A percentile compares a stretch with the other conserved stretches of the same genome.
phyloP scores from a whole-genome alignment of 2,113 vertebrate species.

The Hoplias malabaricus region DNA sequence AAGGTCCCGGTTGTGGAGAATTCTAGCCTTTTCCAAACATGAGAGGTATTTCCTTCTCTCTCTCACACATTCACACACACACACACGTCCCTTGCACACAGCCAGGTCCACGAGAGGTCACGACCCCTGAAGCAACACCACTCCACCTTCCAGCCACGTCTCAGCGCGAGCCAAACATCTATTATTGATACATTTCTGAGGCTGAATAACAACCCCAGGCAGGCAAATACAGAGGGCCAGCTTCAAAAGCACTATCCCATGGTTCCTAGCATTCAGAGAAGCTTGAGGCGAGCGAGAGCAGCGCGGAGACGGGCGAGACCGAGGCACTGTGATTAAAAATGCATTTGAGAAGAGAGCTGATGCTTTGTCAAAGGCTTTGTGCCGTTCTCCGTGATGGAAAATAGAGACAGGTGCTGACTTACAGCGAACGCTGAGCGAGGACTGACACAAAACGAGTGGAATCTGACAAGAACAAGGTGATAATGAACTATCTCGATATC shows the following conservation, averaged over 20 bases:
- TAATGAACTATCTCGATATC: not conserved
- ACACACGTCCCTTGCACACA: conserved; percentile 31
- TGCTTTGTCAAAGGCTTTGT: not conserved
- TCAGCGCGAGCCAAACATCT: conserved; percentile 30
- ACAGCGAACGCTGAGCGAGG: not conserved
- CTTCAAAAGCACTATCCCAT: not conserved
- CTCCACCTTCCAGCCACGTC: conserved; percentile 7
- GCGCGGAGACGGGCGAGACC: not conserved
- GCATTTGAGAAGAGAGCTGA: not conserved
- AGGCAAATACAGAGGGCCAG: not conserved
- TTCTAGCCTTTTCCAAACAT: conserved; percentile 47
- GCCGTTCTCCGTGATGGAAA: not conserved
- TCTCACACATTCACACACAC: not conserved
- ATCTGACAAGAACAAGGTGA: not conserved
- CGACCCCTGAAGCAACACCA: conserved; percentile 14
- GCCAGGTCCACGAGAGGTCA: conserved; percentile 43
- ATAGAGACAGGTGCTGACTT: not conserved
- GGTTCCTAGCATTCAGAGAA: not conserved
- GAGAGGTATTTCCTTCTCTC: conserved; percentile 49
- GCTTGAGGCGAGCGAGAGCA: not conserved
- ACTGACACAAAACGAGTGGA: not conserved
- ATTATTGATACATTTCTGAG: conserved; percentile 36
- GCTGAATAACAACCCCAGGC: conserved; percentile 26
- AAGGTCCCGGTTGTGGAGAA: conserved; percentile 38
- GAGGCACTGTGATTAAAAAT: not conserved